Evolutionary conservation across 2,888 invertebrate genomes (phyloP), one percentile per base, ranked within the genome.

Genomic region (Scrobipalpa atriplicella): DNA sequence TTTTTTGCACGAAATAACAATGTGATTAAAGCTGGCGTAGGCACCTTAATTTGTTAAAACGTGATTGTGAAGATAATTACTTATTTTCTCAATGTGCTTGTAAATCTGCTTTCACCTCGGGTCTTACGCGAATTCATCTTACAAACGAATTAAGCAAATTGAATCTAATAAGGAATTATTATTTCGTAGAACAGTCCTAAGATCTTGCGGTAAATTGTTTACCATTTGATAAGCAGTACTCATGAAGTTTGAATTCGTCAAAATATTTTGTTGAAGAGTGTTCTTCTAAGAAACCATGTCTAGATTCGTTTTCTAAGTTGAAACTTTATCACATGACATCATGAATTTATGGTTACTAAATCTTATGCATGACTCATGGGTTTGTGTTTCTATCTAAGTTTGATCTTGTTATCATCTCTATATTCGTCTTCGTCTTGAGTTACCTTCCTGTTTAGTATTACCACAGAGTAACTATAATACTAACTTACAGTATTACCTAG

Each of bases 21-120:
- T 21, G 36, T 58, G 2, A 58, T 58, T 58, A 29, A 52, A 58
- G 11, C 29, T 58, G 21, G 16, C 52, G 52, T 52, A n/a, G 51
- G 54, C 54, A 54, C 54, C 19, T 54, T 54, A 58, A 36, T 58
- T 21, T 58, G 58, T 58, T 58, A 21, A 36, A 58, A 36, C 29
- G 36, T 36, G n/a, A 29, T 58, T 56, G 19, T 56, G 11, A 13
- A 13, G 29, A n/a, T 56, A 56, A 56, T 36, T 58, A 58, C 58
- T 58, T 58, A 36, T 36, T 58, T n/a, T n/a, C 58, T 36, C 58
- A 58, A 21, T 54, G 54, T 19, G 7, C 54, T 54, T 54, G 19
- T 18, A 11, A 21, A 5, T 54, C 18, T 19, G 18, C 18, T 51
- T 51, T n/a, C 16, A n/a, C 7, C 52, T 19, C 29, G 2, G 29